These are phyloP conservation scores for Stegastes partitus DNA, from an alignment of 2,113 vertebrate species.

Conservation along the genomic window DNA sequence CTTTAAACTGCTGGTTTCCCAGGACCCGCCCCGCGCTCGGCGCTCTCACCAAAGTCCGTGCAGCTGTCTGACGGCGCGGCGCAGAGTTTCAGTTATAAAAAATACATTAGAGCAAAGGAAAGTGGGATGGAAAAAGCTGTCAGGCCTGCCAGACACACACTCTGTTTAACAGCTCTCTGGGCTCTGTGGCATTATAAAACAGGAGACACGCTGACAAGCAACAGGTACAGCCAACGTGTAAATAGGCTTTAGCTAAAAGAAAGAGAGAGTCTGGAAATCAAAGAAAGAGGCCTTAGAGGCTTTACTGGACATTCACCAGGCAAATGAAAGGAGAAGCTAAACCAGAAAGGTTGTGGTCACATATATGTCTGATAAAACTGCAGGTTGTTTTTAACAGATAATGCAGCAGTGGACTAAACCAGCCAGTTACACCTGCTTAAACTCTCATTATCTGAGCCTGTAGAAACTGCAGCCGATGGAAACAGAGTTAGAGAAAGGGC, in stretches of 20 bases:
- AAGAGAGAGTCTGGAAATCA: neutral
- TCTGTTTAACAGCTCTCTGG: conserved; percentile 51
- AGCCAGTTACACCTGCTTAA: neutral
- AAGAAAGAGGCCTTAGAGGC: neutral
- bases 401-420: neutral
- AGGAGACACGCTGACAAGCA: conserved; percentile 41
- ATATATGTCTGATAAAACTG: neutral
- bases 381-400: conserved; percentile 1
- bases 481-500: neutral
- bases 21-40: conserved; percentile 13
- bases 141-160: conserved; percentile 43
- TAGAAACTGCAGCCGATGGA: neutral
- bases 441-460: neutral
- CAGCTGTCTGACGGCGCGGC: conserved; percentile 49
- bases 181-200: conserved; percentile 44
- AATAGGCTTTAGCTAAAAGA: conserved; percentile 1
- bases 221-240: conserved; percentile 44
- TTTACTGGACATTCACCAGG: conserved; percentile 15
- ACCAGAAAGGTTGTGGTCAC: neutral
- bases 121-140: conserved; percentile 42
- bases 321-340: neutral
- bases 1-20: conserved; percentile 47
- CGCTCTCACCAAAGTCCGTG: neutral
- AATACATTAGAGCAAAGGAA: conserved; percentile 52
- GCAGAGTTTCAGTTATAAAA: conserved; percentile 51